Conservation (phyloP, 2,888 invertebrate genomes). For the Girardia tigrina region DNA sequence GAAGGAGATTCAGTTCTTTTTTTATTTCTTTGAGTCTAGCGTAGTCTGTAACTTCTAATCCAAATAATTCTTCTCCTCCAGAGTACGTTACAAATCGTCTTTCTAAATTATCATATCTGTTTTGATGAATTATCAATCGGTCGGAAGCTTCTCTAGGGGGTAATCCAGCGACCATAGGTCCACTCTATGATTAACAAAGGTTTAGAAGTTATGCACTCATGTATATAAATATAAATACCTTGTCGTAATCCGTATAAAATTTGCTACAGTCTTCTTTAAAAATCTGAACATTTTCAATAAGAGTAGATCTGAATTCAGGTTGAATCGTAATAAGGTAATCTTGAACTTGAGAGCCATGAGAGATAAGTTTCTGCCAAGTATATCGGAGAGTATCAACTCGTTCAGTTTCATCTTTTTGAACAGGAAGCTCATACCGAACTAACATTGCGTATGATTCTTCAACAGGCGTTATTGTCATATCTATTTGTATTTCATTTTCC, state of each 20-base stretch:
- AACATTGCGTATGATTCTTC: constrained; percentile 87
- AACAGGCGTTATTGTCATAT: constrained; percentile 77
- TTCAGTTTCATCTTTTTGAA: constrained; percentile 75
- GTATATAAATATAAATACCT: neutral
- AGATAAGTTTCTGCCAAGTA: constrained; percentile 32
- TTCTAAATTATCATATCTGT: constrained; percentile 89
- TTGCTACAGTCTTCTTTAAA: constrained; percentile 36
- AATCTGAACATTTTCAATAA: constrained; percentile 30
- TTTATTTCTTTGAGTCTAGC: constrained; percentile 77
- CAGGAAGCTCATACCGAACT: constrained; percentile 68
- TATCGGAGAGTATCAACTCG: constrained; percentile 63
- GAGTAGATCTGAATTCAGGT: constrained; percentile 33
- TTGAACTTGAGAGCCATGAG: constrained; percentile 28
- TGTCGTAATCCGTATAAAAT: constrained; percentile 35
- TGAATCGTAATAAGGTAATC: constrained; percentile 32
- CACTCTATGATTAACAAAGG: constrained; percentile 49
- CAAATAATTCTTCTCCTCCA: constrained; percentile 84
- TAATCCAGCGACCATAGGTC: constrained; percentile 81
- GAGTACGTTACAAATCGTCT: constrained; percentile 78
- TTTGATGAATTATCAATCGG: constrained; percentile 62
- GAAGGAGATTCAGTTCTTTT: constrained; percentile 81
- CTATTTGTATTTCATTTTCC: constrained; percentile 86
- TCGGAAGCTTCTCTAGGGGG: constrained; percentile 84
- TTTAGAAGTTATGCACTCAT: neutral
- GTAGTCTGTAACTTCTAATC: constrained; percentile 76